A percentile compares a stretch with the other conserved stretches of the same genome.
These are phyloP conservation scores for Heteronetta atricapilla DNA, from an alignment of 2,113 vertebrate species.

Conservation along the genomic window DNA sequence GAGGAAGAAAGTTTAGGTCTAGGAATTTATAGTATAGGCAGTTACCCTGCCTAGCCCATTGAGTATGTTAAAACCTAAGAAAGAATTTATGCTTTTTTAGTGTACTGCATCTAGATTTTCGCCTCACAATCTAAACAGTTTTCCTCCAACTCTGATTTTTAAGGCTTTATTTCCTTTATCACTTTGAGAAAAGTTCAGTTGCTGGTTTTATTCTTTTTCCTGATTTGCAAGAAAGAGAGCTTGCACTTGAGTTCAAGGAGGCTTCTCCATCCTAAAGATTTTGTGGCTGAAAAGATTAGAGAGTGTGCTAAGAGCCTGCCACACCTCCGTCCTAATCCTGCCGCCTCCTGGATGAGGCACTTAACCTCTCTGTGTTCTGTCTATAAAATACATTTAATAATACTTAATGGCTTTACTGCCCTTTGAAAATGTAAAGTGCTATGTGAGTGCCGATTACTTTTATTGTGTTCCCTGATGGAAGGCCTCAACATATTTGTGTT, in stretches of 20 bases:
- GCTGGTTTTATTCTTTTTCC: not conserved
- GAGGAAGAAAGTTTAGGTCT: not conserved
- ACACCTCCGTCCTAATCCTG: conserved; percentile 24
- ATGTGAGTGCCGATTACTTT: conserved; percentile 53
- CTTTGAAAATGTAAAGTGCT: conserved; percentile 58
- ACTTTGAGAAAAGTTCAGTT: not conserved
- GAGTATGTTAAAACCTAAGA: not conserved
- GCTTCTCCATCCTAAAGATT: not conserved
- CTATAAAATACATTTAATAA: conserved; percentile 66
- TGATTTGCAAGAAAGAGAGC: not conserved
- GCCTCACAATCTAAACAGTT: not conserved
- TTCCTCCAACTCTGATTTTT: rapidly evolving
- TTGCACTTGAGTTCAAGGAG: not conserved
- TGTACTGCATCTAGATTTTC: not conserved
- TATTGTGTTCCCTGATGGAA: conserved; percentile 51
- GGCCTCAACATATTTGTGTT: conserved; percentile 16
- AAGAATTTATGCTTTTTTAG: not conserved
- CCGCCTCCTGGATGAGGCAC: conserved; percentile 17
- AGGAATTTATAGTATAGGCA: not conserved
- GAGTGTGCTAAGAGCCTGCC: not conserved
- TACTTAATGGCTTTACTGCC: conserved; percentile 52
- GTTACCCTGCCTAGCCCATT: not conserved
- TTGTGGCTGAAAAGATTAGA: not conserved
- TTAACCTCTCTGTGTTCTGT: conserved; percentile 31
- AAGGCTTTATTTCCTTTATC: not conserved